Evolutionary conservation across 2,797 vertebrate genomes (phyloP).

Genomic region (Anas flavirostris): DNA sequence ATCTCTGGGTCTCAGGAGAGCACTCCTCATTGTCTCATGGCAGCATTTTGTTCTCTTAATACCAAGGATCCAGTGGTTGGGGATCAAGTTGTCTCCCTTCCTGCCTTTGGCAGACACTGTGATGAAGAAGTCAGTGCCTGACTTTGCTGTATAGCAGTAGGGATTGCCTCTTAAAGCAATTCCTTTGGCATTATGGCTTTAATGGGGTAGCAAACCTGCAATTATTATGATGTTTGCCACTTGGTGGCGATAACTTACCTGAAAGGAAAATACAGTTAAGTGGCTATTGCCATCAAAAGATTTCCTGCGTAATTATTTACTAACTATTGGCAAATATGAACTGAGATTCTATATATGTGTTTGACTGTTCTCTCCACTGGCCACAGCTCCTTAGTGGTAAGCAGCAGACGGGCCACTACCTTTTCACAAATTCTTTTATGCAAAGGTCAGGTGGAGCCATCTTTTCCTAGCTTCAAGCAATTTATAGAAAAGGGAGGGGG

Average conservation of each 20-base stretch:
- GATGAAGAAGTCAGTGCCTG: not conserved
- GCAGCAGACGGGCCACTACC: not conserved
- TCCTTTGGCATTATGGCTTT: not conserved
- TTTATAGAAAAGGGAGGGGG: not conserved
- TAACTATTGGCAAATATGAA: not conserved
- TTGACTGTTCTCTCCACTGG: not conserved
- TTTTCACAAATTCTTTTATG: not conserved
- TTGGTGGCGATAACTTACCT: not conserved
- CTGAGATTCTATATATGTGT: not conserved
- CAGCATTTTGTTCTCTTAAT: not conserved
- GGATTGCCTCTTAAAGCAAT: not conserved
- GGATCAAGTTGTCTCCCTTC: not conserved
- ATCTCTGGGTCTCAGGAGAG: not conserved
- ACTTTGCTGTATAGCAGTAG: not conserved
- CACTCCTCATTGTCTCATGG: not conserved
- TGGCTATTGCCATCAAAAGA: not conserved
- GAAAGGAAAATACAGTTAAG: not conserved
- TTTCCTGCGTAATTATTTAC: not conserved
- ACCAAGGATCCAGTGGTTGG: not conserved
- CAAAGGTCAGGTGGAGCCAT: not conserved
- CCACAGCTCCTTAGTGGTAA: not conserved
- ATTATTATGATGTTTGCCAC: not conserved
- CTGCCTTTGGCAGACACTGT: not conserved
- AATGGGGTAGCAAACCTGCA: not conserved
- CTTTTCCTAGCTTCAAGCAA: not conserved